Evolutionary conservation across 2,113 vertebrate genomes (phyloP).

Genomic region (Eptesicus fuscus): DNA sequence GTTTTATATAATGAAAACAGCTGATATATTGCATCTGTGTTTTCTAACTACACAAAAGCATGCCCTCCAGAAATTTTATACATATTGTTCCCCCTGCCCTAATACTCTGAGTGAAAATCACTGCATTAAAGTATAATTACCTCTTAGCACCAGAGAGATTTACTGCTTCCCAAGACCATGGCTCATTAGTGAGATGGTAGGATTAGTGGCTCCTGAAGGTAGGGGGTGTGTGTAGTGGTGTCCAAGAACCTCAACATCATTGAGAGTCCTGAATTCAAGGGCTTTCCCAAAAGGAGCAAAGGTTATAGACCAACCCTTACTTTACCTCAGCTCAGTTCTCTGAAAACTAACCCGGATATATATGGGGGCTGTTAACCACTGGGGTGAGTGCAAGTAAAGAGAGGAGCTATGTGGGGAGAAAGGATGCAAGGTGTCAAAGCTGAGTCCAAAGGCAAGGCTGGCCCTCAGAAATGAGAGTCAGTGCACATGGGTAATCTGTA

Average conservation of each 20-base stretch:
- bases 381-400: neutral
- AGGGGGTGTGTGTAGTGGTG: neutral
- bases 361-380: neutral
- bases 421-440: neutral
- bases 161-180: neutral
- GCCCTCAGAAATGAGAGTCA: neutral
- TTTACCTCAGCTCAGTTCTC: neutral
- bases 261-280: neutral
- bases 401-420: neutral
- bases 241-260: neutral
- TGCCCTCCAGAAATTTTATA: neutral
- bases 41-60: neutral
- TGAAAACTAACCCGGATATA: neutral
- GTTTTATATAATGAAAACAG: neutral
- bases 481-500: neutral
- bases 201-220: neutral
- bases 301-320: neutral
- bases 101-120: neutral
- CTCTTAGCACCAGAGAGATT: neutral
- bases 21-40: neutral
- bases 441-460: neutral
- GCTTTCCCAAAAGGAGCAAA: neutral
- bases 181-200: neutral
- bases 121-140: neutral
- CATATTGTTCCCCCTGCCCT: neutral